Evolutionary conservation across 1,140 invertebrate species (phyloP), one percentile per base, ranked within the genome.

Genomic region (Achroia grisella): DNA sequence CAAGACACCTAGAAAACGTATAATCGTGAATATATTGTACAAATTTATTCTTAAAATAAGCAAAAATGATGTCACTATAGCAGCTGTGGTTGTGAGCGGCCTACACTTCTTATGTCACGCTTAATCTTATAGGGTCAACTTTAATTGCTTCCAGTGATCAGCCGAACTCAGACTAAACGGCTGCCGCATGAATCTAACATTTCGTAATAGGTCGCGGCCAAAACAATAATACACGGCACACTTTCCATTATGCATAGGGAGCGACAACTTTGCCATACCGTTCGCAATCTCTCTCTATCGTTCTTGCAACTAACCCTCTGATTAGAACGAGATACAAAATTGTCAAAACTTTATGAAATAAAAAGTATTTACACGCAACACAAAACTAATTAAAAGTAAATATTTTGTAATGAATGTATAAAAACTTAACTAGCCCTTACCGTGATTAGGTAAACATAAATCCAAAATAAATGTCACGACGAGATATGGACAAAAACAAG

Each of bases 141-240:
- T 53, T 56, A 63, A 23, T 67, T 65, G 48, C 42, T 41, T 42
- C 31, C 30, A 33, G 13, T 36, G n/a, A n/a, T n/a, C n/a, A n/a
- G n/a, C n/a, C 41, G 67, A 68, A 62, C 67, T 62, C 60, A 44
- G 46, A 53, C 51, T 55, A 39, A 39, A 47, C 62, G 51, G 41
- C 48, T 39, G 48, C 37, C 49, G 48, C 61, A 61, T 39, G 50
- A 62, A 56, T 58, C 59, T 55, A 55, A 52, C 56, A 76, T 78
- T 76, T 77, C 77, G 64, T 75, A 77, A 81, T 71, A 77, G 62
- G 59, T 69, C 66, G 61, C 55, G 60, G 71, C 52, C 71, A 77
- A 77, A 80, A 81, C 72, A 81, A 75, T 79, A 78, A 76, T 74
- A 71, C 52, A 55, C 65, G 65, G 60, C 76, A 78, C 56, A 81